Conservation (phyloP, 2,797 vertebrate species). For the Bradypus variegatus region DNA sequence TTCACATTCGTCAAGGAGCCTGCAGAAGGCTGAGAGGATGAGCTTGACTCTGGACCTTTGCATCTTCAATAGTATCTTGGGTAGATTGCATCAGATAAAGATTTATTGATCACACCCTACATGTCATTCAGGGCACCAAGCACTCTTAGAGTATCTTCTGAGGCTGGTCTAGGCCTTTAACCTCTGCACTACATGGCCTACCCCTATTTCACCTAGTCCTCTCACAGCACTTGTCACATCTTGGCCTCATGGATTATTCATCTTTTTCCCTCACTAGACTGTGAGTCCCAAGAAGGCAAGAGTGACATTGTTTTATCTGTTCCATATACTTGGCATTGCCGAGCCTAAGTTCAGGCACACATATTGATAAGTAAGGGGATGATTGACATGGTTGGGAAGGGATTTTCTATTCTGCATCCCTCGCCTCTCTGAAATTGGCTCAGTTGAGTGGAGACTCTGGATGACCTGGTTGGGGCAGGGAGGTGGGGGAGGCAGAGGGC, state of each 20-base stretch:
- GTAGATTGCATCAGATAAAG: not conserved
- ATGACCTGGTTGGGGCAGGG: not conserved
- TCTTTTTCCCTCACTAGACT: not conserved
- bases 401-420: not conserved
- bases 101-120: not conserved
- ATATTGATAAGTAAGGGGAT: not conserved
- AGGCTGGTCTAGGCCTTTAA: not conserved
- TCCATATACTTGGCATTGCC: not conserved
- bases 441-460: not conserved
- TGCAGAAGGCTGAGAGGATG: not conserved
- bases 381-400: not conserved
- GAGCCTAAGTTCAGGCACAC: not conserved
- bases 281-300: not conserved
- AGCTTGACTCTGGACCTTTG: not conserved
- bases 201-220: not conserved
- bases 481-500: not conserved
- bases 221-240: not conserved
- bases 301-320: not conserved
- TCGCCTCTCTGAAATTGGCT: not conserved
- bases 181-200: not conserved
- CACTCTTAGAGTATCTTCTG: not conserved
- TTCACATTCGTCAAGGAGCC: not conserved
- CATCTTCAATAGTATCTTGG: not conserved
- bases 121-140: not conserved
- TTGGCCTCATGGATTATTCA: not conserved